Base-by-base conservation (phyloP, 2,797 vertebrate species). In the Acropternis orthonyx region DNA sequence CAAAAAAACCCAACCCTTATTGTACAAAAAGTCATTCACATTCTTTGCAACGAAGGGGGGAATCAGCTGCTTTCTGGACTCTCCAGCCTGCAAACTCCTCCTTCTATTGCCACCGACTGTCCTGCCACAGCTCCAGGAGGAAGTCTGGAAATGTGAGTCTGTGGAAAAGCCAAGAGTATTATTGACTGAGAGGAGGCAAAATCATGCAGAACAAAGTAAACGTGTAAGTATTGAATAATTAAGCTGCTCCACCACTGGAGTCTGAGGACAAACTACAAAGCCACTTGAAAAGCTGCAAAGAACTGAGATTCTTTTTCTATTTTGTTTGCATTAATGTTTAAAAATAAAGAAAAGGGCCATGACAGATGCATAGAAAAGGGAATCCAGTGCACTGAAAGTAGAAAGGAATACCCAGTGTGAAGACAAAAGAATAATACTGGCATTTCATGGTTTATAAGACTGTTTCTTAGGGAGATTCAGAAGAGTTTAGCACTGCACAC, bases 121-220 rank as follows among this genome's bases (percentile, higher is more conserved):
- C 99, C 99, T n/a, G 99, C 99, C 95, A 99, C 98, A 0, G 99
- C 99, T 77, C 99, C 99, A 1, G 99, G 98, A 89, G 99, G 99
- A 95, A 99, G 98, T 97, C 99, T 99, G 92, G 99, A 99, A 98
- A 99, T 99, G 97, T 99, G 99, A 88, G 99, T 99, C 99, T 99
- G 98, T 68, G 91, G 95, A 96, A 93, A 97, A 96, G 88, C 22
- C 81, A 27, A 68, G 59, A 96, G 55, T 4, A n/a, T 96, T 84
- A 96, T 34, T 26, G 9, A 91, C 55, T 85, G 27, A 67, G 39
- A 92, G 95, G 95, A 74, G 12, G 58, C 37, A 90, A 76, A 76
- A 82, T 43, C 19, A 74, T 6, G 18, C 24, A 75, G 39, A 61
- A 39, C 26, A 84, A 56, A 92, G 43, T 30, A 54, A 81, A 30